Percentiles rank a stretch among this genome's conserved stretches.
Evolutionary conservation across 2,888 invertebrate species (phyloP).

Genomic region (Dicycla oo): DNA sequence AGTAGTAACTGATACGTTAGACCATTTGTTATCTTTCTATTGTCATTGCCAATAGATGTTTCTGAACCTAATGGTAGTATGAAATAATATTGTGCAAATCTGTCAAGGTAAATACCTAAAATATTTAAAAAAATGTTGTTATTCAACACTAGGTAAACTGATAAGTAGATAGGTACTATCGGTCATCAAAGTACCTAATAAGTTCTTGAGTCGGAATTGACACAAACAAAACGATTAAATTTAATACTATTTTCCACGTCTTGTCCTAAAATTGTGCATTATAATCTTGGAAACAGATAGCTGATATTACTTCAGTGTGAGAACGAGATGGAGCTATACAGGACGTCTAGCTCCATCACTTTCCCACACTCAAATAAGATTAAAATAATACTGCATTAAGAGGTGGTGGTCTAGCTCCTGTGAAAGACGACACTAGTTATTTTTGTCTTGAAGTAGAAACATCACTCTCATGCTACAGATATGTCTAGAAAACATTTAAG

Average conservation of each 20-base stretch:
- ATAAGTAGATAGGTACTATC: constrained; percentile 32
- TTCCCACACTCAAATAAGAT: too few relatives aligned
- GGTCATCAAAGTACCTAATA: background rate
- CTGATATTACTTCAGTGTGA: too few relatives aligned
- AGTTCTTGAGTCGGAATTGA: background rate
- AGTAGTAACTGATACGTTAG: background rate
- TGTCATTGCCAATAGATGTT: constrained; percentile 14
- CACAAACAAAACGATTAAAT: constrained; percentile 37
- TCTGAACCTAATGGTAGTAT: constrained; percentile 4
- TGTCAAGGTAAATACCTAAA: constrained; percentile 24
- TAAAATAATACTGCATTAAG: too few relatives aligned
- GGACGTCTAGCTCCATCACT: too few relatives aligned
- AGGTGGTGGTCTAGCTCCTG: too few relatives aligned
- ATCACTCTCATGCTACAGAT: too few relatives aligned
- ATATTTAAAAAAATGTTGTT: constrained; percentile 13
- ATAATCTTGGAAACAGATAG: background rate
- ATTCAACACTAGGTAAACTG: constrained; percentile 28
- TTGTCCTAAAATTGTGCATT: background rate
- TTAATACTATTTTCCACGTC: constrained; percentile 9
- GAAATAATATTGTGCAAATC: constrained; percentile 35
- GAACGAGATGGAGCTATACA: too few relatives aligned
- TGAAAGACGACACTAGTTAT: background rate
- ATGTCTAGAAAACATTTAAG: background rate
- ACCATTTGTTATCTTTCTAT: constrained; percentile 11
- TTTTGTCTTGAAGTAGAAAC: background rate